Base-by-base conservation (phyloP, 2,797 vertebrate species). In the Tragopan temminckii region DNA sequence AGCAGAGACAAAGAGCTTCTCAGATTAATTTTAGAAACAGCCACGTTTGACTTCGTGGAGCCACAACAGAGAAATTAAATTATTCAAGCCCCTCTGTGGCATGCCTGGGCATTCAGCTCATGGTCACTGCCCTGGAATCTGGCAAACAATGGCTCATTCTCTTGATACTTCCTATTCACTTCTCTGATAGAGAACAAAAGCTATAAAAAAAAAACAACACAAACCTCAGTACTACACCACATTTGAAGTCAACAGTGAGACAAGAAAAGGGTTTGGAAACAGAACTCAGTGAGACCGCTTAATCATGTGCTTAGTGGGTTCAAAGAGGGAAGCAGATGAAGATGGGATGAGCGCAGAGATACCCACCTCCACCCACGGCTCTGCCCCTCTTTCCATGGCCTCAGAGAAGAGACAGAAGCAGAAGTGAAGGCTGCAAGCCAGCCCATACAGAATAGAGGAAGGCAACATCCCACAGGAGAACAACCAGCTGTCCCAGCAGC, bases 381-480 rank as follows among this genome's bases (percentile, higher is more conserved):
- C 42, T 79, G 35, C 45, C 27, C 20, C 31, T 64, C 25, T 67
- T 43, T 33, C n/a, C 57, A 33, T 35, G 11, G n/a, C 8, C 13
- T 20, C 46, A 48, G 35, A 3, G 46, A 79, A 25, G 43, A 29
- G 13, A 43, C 1, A 48, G 8, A 23, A 53, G 57, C 5, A 12
- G 33, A n/a, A 2, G 4, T 9, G 9, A 42, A 4, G 3, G 35
- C 14, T 70, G 36, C 38, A 46, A 31, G 2, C 35, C 23, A 11
- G 42, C 43, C 71, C 57, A 13, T 20, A 48, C 0, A 2, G 11
- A 67, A 35, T 4, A 13, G 42, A 0, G 17, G 25, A 42, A 48
- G 18, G 12, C 50, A 64, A 33, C 2, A 58, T 1, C 2, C 4
- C 0, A 0, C 46, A 43, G 6, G 14, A 75, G 3, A 79, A 67